Percentiles rank a stretch among this genome's conserved stretches.
Conservation (phyloP, 2,113 vertebrate species). For the Otis tarda region DNA sequence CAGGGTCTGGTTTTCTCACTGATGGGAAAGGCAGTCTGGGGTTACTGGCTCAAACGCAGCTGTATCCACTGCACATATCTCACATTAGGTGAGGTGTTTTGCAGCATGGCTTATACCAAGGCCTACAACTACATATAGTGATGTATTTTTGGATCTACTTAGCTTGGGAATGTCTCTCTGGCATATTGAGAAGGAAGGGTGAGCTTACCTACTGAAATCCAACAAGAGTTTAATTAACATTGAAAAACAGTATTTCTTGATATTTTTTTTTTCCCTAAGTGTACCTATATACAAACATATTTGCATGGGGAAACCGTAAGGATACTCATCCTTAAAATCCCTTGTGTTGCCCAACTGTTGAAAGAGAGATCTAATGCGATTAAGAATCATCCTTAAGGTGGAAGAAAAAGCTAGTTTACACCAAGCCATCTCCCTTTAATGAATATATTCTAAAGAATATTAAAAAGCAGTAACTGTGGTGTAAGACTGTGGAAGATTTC, state of each 20-base stretch:
- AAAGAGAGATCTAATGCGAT: background rate
- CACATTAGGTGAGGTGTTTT: background rate
- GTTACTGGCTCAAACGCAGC: background rate
- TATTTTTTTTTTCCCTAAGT: background rate
- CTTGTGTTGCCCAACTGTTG: background rate
- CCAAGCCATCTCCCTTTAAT: background rate
- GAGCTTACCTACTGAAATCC: background rate
- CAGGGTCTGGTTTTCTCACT: background rate
- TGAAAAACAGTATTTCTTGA: background rate
- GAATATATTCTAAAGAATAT: background rate
- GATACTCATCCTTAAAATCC: background rate
- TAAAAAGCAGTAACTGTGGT: background rate
- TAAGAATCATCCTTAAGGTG: background rate
- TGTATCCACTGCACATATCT: background rate
- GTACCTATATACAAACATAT: background rate
- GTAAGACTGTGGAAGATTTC: background rate
- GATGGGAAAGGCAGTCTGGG: background rate
- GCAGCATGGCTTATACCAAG: background rate
- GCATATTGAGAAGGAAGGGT: background rate
- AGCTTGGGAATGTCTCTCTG: background rate
- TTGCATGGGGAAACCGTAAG: background rate
- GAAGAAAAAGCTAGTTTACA: background rate
- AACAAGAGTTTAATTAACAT: background rate
- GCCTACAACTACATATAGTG: fast-evolving
- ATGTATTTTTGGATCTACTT: background rate